These are phyloP conservation scores for Puntigrus tetrazona DNA, from an alignment of 2,113 vertebrate species.

Conservation along the genomic window DNA sequence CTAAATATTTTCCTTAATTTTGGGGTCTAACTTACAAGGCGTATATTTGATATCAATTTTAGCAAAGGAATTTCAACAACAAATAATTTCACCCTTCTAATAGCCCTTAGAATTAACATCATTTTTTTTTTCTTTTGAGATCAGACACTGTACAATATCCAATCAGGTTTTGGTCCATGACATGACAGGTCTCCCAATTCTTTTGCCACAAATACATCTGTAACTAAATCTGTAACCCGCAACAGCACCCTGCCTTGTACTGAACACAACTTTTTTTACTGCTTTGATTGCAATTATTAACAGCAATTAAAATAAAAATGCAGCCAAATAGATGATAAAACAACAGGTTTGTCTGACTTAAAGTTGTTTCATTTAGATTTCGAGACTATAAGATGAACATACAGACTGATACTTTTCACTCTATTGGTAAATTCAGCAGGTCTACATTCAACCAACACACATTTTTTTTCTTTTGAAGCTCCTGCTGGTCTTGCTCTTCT, in stretches of 20 bases:
- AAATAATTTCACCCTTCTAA: background rate
- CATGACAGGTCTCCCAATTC: background rate
- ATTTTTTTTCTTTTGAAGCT: background rate
- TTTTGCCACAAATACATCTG: background rate
- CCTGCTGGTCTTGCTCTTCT: background rate
- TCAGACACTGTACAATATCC: background rate
- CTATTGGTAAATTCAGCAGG: background rate
- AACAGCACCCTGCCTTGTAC: too few relatives aligned
- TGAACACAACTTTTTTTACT: background rate
- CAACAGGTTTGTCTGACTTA: background rate
- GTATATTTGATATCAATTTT: background rate
- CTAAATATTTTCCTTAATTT: background rate
- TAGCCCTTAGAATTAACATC: background rate
- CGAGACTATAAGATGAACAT: background rate
- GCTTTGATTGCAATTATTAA: background rate
- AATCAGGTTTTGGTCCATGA: background rate
- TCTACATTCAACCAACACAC: background rate
- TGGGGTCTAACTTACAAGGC: background rate
- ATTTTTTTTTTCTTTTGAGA: background rate
- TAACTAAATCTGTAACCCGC: background rate
- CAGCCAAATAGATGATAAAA: background rate
- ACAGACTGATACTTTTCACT: background rate
- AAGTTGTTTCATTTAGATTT: background rate
- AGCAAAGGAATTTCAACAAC: background rate
- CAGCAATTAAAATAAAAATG: background rate